phyloP scores from a whole-genome alignment of 2,113 vertebrate genomes.

The Proterorhinus semilunaris region DNA sequence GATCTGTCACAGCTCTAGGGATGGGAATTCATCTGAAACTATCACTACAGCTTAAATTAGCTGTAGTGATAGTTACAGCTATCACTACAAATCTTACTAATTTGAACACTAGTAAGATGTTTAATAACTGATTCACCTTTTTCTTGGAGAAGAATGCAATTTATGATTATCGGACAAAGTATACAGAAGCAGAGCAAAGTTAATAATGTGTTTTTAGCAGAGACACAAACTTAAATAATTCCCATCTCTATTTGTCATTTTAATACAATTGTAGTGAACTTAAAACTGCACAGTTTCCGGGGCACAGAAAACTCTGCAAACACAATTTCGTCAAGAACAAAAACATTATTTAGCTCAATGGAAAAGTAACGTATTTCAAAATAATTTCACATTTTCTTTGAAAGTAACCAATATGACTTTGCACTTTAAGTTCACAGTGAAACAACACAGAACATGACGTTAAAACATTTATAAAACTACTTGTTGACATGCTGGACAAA shows the following conservation, averaged over 20 bases:
- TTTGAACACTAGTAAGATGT: too few species aligned
- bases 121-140: neutral
- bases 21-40: slow-evolving; percentile 14
- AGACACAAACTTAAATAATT: neutral
- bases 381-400: neutral
- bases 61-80: too few species aligned
- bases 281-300: slow-evolving; percentile 11
- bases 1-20: slow-evolving; percentile 5
- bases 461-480: slow-evolving; percentile 6
- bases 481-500: neutral
- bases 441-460: slow-evolving; percentile 19
- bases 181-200: neutral
- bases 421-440: slow-evolving; percentile 14
- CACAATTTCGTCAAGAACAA: neutral
- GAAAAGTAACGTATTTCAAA: neutral
- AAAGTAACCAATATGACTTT: slow-evolving; percentile 13
- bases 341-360: neutral
- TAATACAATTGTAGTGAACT: slow-evolving; percentile 17
- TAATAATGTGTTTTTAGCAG: neutral
- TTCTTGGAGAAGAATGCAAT: slow-evolving; percentile 1
- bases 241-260: slow-evolving; percentile 27
- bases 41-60: neutral
- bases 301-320: neutral
- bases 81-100: neutral
- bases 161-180: neutral